These are phyloP conservation scores for Cataglyphis altisquamis DNA, from an alignment of 2,888 invertebrate genomes.

Conservation along the genomic window DNA sequence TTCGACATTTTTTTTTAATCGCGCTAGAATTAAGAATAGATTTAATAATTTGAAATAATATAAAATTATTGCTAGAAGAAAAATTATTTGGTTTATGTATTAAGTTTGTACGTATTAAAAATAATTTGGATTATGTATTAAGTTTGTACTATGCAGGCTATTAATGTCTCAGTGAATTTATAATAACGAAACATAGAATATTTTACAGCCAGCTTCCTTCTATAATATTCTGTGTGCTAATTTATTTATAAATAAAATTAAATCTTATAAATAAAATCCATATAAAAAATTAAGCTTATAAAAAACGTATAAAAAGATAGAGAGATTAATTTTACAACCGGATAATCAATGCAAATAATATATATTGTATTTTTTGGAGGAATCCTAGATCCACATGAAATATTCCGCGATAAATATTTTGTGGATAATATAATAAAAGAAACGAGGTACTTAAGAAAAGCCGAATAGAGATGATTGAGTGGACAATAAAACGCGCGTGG, in stretches of 20 bases:
- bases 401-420: neutral
- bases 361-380: neutral
- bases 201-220: neutral
- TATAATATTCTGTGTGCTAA: neutral
- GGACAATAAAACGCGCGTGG: conserved; percentile 48
- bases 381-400: neutral
- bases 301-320: neutral
- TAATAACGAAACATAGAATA: neutral
- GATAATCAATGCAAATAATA: neutral
- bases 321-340: neutral
- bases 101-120: neutral
- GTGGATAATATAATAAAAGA: neutral
- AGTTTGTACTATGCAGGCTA: neutral
- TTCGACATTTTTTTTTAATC: neutral
- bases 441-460: conserved; percentile 4
- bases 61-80: neutral
- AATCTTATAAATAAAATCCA: neutral
- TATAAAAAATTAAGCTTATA: neutral
- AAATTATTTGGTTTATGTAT: neutral
- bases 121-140: neutral
- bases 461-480: neutral
- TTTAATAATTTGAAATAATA: neutral
- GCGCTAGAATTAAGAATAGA: neutral
- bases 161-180: neutral
- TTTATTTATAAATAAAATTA: neutral